Conservation (phyloP, 2,797 vertebrate species). For the Enteromius thamalakanensis region DNA sequence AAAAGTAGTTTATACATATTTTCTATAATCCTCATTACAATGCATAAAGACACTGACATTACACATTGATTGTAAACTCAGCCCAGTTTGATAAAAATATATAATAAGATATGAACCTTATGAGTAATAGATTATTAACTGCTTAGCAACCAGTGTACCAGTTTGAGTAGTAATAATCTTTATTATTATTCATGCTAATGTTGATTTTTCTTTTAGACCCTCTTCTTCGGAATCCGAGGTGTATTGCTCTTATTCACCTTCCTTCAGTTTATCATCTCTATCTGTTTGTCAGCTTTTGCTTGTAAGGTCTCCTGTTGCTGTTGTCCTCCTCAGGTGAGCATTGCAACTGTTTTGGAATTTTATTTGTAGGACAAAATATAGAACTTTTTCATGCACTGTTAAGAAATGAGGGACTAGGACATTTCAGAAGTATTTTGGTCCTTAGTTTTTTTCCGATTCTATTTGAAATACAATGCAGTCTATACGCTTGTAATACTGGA, state of each 20-base stretch:
- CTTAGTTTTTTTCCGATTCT: no score
- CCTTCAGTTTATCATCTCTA: not conserved
- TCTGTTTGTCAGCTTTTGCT: not conserved
- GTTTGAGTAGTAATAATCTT: not conserved
- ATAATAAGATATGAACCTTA: not conserved
- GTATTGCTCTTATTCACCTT: not conserved
- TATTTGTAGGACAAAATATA: no score
- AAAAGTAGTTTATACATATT: no score
- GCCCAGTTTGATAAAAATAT: not conserved
- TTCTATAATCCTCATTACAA: not conserved
- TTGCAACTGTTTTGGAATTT: not conserved
- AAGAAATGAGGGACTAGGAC: no score
- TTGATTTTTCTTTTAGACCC: not conserved
- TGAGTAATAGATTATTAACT: not conserved
- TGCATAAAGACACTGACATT: not conserved
- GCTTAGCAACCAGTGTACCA: not conserved
- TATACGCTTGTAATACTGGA: no score
- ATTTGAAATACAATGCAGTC: not conserved
- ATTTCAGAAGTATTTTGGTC: not conserved
- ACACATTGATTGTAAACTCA: not conserved
- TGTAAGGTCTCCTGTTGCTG: not conserved
- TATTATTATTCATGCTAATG: not conserved
- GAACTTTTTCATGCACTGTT: no score
- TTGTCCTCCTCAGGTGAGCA: not conserved
- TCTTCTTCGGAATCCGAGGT: not conserved